Evolutionary conservation across 1,140 invertebrate genomes (phyloP), one percentile per base, ranked within the genome.

Genomic region (Bombyx mori): DNA sequence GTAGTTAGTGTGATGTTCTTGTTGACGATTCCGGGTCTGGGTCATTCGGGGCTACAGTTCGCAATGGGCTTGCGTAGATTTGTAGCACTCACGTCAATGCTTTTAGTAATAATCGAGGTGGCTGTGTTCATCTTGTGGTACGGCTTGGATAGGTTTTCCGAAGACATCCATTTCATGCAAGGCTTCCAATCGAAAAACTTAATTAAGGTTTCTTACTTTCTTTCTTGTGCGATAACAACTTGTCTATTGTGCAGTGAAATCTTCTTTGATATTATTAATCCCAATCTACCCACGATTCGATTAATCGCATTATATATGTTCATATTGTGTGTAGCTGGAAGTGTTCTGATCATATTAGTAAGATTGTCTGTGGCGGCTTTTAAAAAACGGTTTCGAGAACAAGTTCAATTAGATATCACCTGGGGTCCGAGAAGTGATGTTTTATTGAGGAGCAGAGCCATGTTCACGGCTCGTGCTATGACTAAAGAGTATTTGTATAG

Each of bases 401-500:
- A 61, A 54, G 22, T 78, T 7, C 35, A 57, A 7, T 44, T 83
- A 51, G 71, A 79, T 56, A 57, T 66, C 4, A 61, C 58, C 6
- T 86, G 83, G 83, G 82, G 81, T 0, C 83, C 82, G 1, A 67
- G 59, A 18, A 67, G 53, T 51, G 75, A 77, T 6, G 10, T 83
- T 6, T 62, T 86, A 26, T 69, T 71, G 56, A 69, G 82, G 7
- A 86, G 83, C 58, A 68, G 82, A 48, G 73, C 73, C 0, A 85
- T 86, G 82, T 86, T 86, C 58, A 71, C 74, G 0, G 80, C 80
- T 1, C 82, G 85, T 59, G 83, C 83, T 0, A 86, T 86, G 83
- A 86, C 83, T 12, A 85, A 85, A 56, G 83, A 86, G 61, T 86
- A 85, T 54, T 74, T 86, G 63, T 86, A 86, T 57, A 65, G 83